Evolutionary conservation across 1,140 invertebrate species (phyloP).

Genomic region (Andrena cerasifolii): DNA sequence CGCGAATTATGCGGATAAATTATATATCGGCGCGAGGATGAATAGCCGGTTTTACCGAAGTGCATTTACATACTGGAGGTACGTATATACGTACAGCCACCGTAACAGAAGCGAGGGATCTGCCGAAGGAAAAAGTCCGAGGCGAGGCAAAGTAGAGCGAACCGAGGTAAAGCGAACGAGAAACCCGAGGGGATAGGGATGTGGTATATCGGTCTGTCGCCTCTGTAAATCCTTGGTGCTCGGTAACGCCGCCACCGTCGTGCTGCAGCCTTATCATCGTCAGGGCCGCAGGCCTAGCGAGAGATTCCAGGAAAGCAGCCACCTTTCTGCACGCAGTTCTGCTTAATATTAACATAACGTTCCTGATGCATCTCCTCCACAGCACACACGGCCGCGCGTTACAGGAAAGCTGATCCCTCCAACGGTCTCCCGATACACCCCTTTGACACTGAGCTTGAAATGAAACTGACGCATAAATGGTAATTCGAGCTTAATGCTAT

Average conservation of each 20-base stretch:
- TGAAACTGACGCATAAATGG: not conserved
- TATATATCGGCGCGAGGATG: slow-evolving; percentile 29
- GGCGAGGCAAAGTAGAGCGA: slow-evolving; percentile 62
- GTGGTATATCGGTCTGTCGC: slow-evolving; percentile 73
- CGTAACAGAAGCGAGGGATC: slow-evolving; percentile 58
- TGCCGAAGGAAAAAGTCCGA: slow-evolving; percentile 33
- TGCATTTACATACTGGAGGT: slow-evolving; percentile 42
- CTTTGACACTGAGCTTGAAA: not conserved
- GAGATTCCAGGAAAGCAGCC: slow-evolving; percentile 36
- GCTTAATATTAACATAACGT: slow-evolving; percentile 36
- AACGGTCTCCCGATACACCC: not conserved
- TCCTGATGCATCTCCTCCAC: slow-evolving; percentile 21
- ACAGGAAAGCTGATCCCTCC: not conserved
- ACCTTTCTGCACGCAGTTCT: slow-evolving; percentile 33
- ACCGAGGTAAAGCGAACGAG: slow-evolving; percentile 59
- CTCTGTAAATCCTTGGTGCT: slow-evolving; percentile 70
- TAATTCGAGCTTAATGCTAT: not conserved
- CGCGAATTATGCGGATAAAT: slow-evolving; percentile 35
- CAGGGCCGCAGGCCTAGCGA: slow-evolving; percentile 65
- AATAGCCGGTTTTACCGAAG: slow-evolving; percentile 29
- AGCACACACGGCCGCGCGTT: not conserved
- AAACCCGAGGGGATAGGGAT: slow-evolving; percentile 50
- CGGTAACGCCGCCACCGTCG: slow-evolving; percentile 70
- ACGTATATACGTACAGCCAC: slow-evolving; percentile 25
- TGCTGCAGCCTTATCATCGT: slow-evolving; percentile 69